Conservation (phyloP, 53 echinoderm and acorn worm species). For the Hippasteria phrygiana region DNA sequence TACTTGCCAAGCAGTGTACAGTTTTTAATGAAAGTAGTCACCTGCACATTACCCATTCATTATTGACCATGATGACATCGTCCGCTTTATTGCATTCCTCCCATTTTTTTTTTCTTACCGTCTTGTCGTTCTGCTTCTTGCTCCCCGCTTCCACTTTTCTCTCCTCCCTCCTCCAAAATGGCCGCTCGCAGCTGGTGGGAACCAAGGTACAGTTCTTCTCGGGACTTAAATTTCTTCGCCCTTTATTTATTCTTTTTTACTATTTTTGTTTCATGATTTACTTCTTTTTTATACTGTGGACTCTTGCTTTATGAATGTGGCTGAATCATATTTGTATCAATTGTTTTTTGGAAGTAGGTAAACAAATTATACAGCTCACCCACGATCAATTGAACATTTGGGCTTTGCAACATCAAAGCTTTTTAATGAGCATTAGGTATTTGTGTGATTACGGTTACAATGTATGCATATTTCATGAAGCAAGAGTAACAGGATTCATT, state of each 20-base stretch:
- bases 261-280: background rate
- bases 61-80: background rate
- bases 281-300: background rate
- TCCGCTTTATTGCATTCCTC: conserved; percentile 16
- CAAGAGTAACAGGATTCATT: conserved; percentile 21
- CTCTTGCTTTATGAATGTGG: conserved; percentile 27
- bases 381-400: too few relatives aligned
- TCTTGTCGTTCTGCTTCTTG: conserved; percentile 18
- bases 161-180: conserved; percentile 34
- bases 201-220: conserved; percentile 72
- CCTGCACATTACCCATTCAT: background rate
- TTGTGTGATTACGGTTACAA: background rate
- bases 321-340: background rate
- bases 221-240: conserved; percentile 16
- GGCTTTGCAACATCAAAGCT: too few relatives aligned
- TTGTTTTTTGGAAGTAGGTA: too few relatives aligned
- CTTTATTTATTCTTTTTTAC: conserved; percentile 13
- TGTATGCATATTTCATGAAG: background rate
- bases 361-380: too few relatives aligned
- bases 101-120: background rate
- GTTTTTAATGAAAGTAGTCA: too few relatives aligned
- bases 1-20: background rate
- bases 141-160: conserved; percentile 20
- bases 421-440: too few relatives aligned
- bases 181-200: conserved; percentile 71